Conservation (phyloP, 2,888 invertebrate species). For the Drosophila incognita region DNA sequence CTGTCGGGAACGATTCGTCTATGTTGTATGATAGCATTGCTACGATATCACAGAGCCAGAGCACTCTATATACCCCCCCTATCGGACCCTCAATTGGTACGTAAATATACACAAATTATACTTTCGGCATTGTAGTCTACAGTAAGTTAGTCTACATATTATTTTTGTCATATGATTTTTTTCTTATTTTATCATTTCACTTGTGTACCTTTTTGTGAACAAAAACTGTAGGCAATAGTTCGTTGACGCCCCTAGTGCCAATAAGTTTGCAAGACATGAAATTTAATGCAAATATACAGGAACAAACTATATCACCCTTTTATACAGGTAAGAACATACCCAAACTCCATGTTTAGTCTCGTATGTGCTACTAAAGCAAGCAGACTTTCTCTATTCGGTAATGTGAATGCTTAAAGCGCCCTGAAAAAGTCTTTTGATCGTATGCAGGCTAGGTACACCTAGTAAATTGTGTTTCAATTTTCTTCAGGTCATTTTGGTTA, state of each 20-base stretch:
- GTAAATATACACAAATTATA: constrained; percentile 51
- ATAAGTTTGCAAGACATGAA: constrained; percentile 92
- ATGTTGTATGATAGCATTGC: constrained; percentile 90
- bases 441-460: background rate
- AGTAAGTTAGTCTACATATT: background rate
- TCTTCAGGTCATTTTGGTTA: background rate
- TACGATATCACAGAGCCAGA: constrained; percentile 90
- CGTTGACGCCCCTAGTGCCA: constrained; percentile 90
- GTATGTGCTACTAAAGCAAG: background rate
- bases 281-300: constrained; percentile 88
- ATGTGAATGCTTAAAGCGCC: background rate
- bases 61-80: constrained; percentile 91
- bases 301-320: constrained; percentile 89
- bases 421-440: background rate
- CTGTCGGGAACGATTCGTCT: constrained; percentile 85
- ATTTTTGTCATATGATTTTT: constrained; percentile 24
- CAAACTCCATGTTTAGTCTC: background rate
- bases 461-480: background rate
- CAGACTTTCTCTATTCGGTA: background rate
- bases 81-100: constrained; percentile 89
- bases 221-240: constrained; percentile 86
- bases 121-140: background rate
- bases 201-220: constrained; percentile 19
- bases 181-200: constrained; percentile 31
- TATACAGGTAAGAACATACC: constrained; percentile 87